Evolutionary conservation across 2,888 invertebrate species (phyloP).

Genomic region (Diarsia dahlii): DNA sequence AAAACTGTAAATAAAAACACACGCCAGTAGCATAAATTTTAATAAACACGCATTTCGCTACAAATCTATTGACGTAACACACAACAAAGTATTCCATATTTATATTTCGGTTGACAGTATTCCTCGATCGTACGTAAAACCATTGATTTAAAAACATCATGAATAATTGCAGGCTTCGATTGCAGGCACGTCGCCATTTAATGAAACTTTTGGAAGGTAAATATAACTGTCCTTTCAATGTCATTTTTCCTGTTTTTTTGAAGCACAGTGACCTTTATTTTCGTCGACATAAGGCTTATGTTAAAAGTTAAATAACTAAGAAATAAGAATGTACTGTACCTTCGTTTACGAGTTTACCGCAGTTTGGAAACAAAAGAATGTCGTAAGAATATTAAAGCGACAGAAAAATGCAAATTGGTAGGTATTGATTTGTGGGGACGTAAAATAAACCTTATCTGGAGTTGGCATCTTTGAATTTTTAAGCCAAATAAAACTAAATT

Average conservation of each 20-base stretch:
- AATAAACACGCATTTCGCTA: conserved; percentile 1
- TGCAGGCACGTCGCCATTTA: conserved; percentile 54
- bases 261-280: neutral
- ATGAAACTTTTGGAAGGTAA: conserved; percentile 57
- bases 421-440: conserved; percentile 11
- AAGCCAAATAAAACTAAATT: neutral
- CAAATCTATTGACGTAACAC: conserved; percentile 2
- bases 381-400: conserved; percentile 24
- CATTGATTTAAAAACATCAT: conserved; percentile 48
- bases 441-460: neutral
- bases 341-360: conserved; percentile 30
- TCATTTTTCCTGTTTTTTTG: neutral
- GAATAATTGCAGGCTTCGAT: conserved; percentile 61
- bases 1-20: neutral
- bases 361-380: conserved; percentile 22
- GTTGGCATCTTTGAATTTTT: neutral
- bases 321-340: neutral
- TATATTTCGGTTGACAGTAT: conserved; percentile 15
- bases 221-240: conserved; percentile 23
- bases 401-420: neutral
- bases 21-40: conserved; percentile 14
- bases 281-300: neutral
- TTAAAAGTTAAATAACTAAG: neutral
- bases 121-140: conserved; percentile 13
- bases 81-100: conserved; percentile 9